Base-by-base conservation (phyloP, 2,113 vertebrate genomes). In the Trematomus loennbergii region DNA sequence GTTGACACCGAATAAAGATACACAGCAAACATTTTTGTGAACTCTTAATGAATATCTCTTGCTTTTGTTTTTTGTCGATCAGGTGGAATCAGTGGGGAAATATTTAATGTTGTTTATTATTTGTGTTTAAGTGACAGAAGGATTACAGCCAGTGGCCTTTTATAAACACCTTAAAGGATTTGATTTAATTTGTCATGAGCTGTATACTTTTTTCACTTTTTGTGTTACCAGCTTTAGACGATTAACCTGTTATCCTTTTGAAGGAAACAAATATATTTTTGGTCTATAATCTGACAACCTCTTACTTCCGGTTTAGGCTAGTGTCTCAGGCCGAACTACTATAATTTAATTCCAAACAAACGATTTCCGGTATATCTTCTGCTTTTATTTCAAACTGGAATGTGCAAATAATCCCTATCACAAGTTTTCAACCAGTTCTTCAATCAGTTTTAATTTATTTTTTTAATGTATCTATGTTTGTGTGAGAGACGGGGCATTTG, bases 291-390 rank as follows among this genome's bases (percentile, higher is more conserved):
- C n/a, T 36, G 36, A 13, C 60, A 45, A 22, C 13, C 58, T 49
- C 15, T 57, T 7, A 57, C 72, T 75, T 79, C 64, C 68, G 58
- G 59, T 48, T 79, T 45, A 29, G 17, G 5, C 68, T 62, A 18
- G 22, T 54, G 50, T 40, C 29, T 45, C 22, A 43, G 43, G 59
- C n/a, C 58, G 36, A 54, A 69, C 57, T 45, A 15, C 33, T 57
- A 64, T 22, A 33, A 68, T 57, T 36, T 45, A 7, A n/a, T 67
- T 62, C 15, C n/a, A 58, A 59, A 49, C 58, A 9, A 50, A 40
- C 36, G 0, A 75, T 46, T 59, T 72, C 22, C 49, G 15, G 46
- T 49, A 6, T 13, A 45, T 12, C 29, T 17, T 64, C 7, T 53
- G 69, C 25, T 64, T 65, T 75, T 68, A 36, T 80, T 17, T 66